Evolutionary conservation across 2,797 vertebrate genomes (phyloP).

Genomic region (Ctenochaetus hawaiiensis): DNA sequence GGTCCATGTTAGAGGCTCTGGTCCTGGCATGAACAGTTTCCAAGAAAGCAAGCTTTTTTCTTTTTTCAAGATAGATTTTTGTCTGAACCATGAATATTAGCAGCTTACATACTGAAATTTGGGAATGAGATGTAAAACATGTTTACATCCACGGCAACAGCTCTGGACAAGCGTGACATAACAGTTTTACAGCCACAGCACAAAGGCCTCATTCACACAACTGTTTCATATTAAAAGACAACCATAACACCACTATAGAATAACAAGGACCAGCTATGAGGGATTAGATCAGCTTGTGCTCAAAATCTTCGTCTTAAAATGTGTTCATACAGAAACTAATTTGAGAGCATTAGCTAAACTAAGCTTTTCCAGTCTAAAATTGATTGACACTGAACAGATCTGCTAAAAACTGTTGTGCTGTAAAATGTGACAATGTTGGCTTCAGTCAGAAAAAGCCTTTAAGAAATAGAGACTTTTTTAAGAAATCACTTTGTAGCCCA

Average conservation of each 20-base stretch:
- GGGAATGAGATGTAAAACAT: not conserved
- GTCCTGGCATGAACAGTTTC: not conserved
- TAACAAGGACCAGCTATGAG: not conserved
- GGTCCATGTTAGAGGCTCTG: not conserved
- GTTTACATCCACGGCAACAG: not conserved
- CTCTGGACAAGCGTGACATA: not conserved
- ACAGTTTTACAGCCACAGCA: constrained; percentile 6
- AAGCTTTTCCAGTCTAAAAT: too few relatives aligned
- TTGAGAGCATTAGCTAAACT: not conserved
- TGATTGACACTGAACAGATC: not conserved
- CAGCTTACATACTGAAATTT: not conserved
- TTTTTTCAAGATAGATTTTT: not conserved
- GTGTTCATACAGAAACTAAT: not conserved
- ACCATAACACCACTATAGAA: not conserved
- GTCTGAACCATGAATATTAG: too few relatives aligned
- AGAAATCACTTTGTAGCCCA: not conserved
- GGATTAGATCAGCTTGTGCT: not conserved
- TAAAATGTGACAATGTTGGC: not conserved
- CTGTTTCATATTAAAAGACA: constrained; percentile 20
- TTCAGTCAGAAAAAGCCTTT: not conserved
- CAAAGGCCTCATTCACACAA: not conserved
- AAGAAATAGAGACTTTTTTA: not conserved
- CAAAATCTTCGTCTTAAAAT: not conserved
- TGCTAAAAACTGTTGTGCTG: not conserved
- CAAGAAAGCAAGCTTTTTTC: not conserved